Evolutionary conservation across 2,888 invertebrate species (phyloP).

Genomic region (Argyresthia albistria): DNA sequence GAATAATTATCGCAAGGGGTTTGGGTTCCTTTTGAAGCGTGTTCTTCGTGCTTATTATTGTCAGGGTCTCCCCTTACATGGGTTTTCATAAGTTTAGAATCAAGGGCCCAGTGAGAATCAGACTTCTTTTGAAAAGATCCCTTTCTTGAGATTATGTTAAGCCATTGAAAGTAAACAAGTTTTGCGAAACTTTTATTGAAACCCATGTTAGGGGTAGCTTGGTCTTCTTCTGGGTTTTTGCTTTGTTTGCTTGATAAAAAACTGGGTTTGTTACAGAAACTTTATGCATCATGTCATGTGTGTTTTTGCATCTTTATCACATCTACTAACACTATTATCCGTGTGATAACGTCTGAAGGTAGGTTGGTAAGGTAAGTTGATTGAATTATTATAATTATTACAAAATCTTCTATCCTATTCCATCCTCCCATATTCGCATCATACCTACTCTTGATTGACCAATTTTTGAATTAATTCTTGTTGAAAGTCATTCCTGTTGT

Average conservation of each 20-base stretch:
- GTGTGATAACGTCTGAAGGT: too few relatives aligned
- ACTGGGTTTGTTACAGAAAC: too few relatives aligned
- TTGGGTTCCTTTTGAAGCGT: conserved; percentile 48
- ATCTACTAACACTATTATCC: too few relatives aligned
- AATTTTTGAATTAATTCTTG: too few relatives aligned
- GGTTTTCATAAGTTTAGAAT: conserved; percentile 31
- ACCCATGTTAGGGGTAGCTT: conserved; percentile 37
- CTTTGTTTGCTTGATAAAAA: conserved; percentile 11
- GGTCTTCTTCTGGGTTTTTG: conserved; percentile 11
- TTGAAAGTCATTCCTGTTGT: too few relatives aligned
- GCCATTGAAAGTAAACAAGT: conserved; percentile 58
- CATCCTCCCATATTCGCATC: too few relatives aligned
- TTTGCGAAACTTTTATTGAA: conserved; percentile 22
- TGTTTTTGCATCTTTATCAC: too few relatives aligned
- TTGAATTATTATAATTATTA: too few relatives aligned
- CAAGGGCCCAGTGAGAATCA: conserved; percentile 47
- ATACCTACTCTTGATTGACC: too few relatives aligned
- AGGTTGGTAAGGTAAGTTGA: too few relatives aligned
- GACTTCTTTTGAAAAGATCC: conserved; percentile 46
- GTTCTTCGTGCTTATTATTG: conserved; percentile 50
- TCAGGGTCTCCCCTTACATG: conserved; percentile 53
- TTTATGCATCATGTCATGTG: too few relatives aligned
- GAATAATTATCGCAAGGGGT: conserved; percentile 54
- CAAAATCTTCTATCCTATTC: too few relatives aligned
- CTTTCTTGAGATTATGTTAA: conserved; percentile 53